Evolutionary conservation across 2,113 vertebrate species (phyloP).

Genomic region (Herpailurus yagouaroundi): DNA sequence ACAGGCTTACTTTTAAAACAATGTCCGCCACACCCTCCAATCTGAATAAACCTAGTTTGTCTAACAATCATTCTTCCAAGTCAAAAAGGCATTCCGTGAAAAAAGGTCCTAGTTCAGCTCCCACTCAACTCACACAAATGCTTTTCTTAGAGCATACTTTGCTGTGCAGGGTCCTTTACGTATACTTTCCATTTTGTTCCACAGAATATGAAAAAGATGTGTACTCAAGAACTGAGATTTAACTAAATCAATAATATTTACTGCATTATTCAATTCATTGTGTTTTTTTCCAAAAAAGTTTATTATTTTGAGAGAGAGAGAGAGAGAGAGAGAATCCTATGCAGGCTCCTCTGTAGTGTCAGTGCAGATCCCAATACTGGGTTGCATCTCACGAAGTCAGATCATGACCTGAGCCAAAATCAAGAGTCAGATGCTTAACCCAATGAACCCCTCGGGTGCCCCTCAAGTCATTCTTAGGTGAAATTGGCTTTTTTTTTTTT

Average conservation of each 20-base stretch:
- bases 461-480: background rate
- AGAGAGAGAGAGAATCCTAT: too few relatives aligned
- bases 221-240: background rate
- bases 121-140: background rate
- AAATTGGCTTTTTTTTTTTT: background rate
- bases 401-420: too few relatives aligned
- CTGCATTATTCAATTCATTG: background rate
- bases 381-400: too few relatives aligned
- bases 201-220: background rate
- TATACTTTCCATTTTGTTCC: background rate
- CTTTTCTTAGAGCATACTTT: background rate
- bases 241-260: background rate
- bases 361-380: too few relatives aligned
- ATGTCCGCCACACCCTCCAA: background rate
- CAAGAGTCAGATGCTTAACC: too few relatives aligned
- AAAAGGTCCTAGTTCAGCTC: background rate
- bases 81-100: background rate
- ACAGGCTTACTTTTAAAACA: background rate
- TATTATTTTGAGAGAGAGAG: too few relatives aligned
- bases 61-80: background rate
- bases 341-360: too few relatives aligned
- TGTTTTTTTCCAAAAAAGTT: background rate
- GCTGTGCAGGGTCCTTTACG: background rate
- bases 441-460: too few relatives aligned
- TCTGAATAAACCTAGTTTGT: background rate